Evolutionary conservation across 2,113 vertebrate species (phyloP).

Genomic region (Lipotes vexillifer): DNA sequence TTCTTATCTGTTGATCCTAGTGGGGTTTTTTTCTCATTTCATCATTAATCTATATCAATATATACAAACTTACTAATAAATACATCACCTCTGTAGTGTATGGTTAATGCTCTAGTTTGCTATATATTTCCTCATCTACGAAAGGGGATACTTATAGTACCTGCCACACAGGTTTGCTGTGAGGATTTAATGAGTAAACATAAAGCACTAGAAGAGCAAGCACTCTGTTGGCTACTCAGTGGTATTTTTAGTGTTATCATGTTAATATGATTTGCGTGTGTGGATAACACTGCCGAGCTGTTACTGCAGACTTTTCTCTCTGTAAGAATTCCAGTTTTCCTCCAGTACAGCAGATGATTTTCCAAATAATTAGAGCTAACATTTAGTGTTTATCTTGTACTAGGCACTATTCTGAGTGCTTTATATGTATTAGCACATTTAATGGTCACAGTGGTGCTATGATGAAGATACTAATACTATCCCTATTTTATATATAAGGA

Average conservation of each 20-base stretch:
- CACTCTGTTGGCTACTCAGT: neutral
- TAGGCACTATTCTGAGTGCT: neutral
- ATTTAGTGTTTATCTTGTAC: neutral
- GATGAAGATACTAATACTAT: neutral
- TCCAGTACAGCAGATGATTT: neutral
- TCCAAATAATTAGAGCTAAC: neutral
- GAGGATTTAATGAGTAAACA: neutral
- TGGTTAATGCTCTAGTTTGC: neutral
- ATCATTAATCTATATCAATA: neutral
- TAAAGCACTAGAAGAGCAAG: neutral
- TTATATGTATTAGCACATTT: neutral
- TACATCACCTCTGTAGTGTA: neutral
- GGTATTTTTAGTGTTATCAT: neutral
- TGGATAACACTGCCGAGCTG: neutral
- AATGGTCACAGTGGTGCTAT: neutral
- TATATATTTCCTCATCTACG: neutral
- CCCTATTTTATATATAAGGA: neutral
- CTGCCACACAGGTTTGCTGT: neutral
- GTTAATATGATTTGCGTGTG: neutral
- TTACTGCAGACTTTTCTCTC: neutral
- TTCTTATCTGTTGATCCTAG: neutral
- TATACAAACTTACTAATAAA: neutral
- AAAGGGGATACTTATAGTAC: neutral
- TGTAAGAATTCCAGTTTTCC: neutral
- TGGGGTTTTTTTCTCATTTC: neutral